Base-by-base conservation (phyloP, 2,888 invertebrate species). In the Ichneumoninae sp. region DNA sequence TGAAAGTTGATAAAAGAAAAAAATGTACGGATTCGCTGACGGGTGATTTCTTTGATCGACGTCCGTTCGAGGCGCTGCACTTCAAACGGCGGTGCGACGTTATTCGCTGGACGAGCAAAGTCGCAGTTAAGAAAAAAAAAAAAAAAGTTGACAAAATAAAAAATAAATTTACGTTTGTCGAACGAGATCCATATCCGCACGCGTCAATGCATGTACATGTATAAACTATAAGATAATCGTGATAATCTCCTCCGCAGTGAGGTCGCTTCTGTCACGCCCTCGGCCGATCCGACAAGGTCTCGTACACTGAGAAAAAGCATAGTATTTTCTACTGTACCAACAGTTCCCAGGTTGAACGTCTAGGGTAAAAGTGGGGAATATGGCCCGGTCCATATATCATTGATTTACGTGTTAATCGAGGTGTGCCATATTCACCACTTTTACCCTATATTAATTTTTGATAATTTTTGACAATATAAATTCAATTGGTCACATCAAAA, bases 1-100 rank as follows among this genome's bases (percentile, higher is more conserved):
- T 69, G 63, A 63, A 69, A 68, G 19, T 7, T 10, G 54, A 36
- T 77, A 78, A 83, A 73, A 69, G 30, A 40, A 60, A n/a, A 54
- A 26, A 54, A 8, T 10, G 3, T 68, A 22, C 40, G 71, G 68
- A 54, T 77, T 69, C 40, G 60, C 50, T 36, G 52, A 54, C 22
- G 16, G 36, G 52, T 63, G 10, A 50, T 68, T 47, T n/a, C 22
- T 50, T 8, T 4, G 10, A 36, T 65, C 22, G 33, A 22, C 19
- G 57, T 57, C 4, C 4, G 57, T 40, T 68, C 60, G 47, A 69
- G 26, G 66, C 22, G 4, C 26, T 19, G 33, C 10, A 69, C 5
- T 4, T 19, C 16, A 73, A 76, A 50, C 26, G 57, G 77, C 65
- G 57, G 36, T 40, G 63, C 13, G 26, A 30, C 16, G n/a, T 57